These are phyloP conservation scores for Ochotona princeps DNA, from an alignment of 2,113 vertebrate species.

Conservation along the genomic window DNA sequence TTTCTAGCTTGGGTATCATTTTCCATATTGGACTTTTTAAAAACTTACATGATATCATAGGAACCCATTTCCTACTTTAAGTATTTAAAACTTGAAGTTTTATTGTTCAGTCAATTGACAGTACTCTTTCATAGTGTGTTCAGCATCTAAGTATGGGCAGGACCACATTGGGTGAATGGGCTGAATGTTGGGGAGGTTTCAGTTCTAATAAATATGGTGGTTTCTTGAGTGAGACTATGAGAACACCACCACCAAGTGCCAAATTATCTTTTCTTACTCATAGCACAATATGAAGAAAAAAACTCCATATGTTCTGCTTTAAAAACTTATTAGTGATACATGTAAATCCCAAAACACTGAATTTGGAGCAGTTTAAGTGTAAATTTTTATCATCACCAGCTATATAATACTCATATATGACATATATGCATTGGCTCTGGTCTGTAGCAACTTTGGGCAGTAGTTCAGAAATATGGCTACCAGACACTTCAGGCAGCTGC, in stretches of 20 bases:
- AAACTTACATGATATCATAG: slow-evolving; percentile 5
- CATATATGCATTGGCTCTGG: neutral
- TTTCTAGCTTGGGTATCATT: slow-evolving; percentile 30
- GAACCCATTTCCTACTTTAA: slow-evolving; percentile 16
- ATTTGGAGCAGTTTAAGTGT: slow-evolving; percentile 73
- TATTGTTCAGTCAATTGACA: neutral
- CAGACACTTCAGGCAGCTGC: neutral
- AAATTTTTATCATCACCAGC: slow-evolving; percentile 58
- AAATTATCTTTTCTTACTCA: slow-evolving; percentile 70
- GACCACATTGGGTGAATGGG: neutral
- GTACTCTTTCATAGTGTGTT: neutral
- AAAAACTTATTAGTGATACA: slow-evolving; percentile 63
- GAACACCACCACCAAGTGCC: slow-evolving; percentile 24
- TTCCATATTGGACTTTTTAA: neutral
- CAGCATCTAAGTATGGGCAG: neutral
- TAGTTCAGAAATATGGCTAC: neutral
- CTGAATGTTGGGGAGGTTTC: neutral
- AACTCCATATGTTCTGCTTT: slow-evolving; percentile 61
- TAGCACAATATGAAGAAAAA: neutral
- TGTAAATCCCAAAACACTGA: slow-evolving; percentile 69
- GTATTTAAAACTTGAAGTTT: neutral
- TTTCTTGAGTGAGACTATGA: slow-evolving; percentile 55
- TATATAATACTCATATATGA: neutral
- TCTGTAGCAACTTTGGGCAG: slow-evolving; percentile 19
- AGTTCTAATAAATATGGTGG: neutral